A percentile compares a stretch with the other conserved stretches of the same genome.
These are phyloP conservation scores for Taxidea taxus DNA, from an alignment of 2,113 vertebrate genomes.

Conservation along the genomic window DNA sequence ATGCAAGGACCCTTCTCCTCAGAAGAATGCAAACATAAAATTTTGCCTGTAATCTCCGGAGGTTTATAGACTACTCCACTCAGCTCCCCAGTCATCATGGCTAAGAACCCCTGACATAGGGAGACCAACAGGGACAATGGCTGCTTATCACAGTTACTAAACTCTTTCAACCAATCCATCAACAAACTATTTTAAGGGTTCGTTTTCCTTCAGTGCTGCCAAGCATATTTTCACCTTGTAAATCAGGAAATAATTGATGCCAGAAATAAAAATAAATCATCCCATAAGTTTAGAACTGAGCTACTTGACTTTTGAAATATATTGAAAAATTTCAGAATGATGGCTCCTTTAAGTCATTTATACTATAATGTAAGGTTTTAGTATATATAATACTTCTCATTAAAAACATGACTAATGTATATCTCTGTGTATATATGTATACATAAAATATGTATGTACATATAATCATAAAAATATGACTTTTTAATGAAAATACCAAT, in stretches of 20 bases:
- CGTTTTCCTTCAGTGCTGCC: slow-evolving; percentile 40
- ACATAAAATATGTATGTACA: neutral
- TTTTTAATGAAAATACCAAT: slow-evolving; percentile 10
- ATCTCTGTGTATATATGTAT: neutral
- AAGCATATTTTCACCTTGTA: slow-evolving; percentile 46
- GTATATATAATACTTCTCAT: neutral
- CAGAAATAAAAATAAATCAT: slow-evolving; percentile 62
- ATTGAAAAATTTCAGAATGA: neutral
- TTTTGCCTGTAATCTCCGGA: neutral
- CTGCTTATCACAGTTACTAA: slow-evolving; percentile 18
- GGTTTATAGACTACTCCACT: neutral
- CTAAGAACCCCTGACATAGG: neutral
- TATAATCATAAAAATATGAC: neutral
- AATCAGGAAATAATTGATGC: slow-evolving; percentile 45
- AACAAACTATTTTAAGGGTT: slow-evolving; percentile 52
- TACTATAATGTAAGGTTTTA: neutral
- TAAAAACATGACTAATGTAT: neutral
- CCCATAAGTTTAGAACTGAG: slow-evolving; percentile 25
- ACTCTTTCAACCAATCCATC: slow-evolving; percentile 19
- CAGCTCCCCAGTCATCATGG: neutral
- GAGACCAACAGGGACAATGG: neutral
- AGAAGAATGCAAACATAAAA: neutral
- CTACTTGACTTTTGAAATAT: slow-evolving; percentile 25
- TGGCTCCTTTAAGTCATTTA: slow-evolving; percentile 26
- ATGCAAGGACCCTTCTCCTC: neutral